Evolutionary conservation across 2,888 invertebrate species (phyloP).

Genomic region (Stomorhina lunata): DNA sequence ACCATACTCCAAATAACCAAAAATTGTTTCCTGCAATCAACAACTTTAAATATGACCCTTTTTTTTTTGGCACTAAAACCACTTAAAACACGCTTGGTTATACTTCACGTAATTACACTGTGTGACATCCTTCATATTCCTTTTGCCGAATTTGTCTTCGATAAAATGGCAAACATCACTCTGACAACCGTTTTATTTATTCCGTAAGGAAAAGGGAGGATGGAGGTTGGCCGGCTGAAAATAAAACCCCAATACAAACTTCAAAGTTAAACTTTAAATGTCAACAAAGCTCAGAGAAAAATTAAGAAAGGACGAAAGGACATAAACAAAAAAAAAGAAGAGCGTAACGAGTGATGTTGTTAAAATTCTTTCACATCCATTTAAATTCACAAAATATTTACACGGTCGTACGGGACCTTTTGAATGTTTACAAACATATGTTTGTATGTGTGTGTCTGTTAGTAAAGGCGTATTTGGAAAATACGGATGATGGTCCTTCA

Average conservation of each 20-base stretch:
- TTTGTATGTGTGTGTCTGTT: not conserved
- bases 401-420: slow-evolving; percentile 8
- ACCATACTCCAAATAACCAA: not conserved
- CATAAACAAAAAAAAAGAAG: not conserved
- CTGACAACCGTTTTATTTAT: slow-evolving; percentile 7
- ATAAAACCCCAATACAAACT: slow-evolving; percentile 3
- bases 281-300: slow-evolving; percentile 27
- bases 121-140: not conserved
- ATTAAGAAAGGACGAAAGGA: no score
- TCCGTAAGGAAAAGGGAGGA: not conserved
- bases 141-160: not conserved
- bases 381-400: slow-evolving; percentile 49
- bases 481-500: slow-evolving; percentile 11
- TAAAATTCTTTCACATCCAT: slow-evolving; percentile 43
- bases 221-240: no score
- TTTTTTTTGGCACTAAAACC: not conserved
- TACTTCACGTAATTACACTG: not conserved
- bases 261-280: slow-evolving; percentile 39
- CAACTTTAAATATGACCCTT: slow-evolving; percentile 19
- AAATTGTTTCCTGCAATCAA: slow-evolving; percentile 5
- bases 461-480: slow-evolving; percentile 15
- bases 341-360: slow-evolving; percentile 5
- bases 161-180: not conserved
- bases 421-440: not conserved
- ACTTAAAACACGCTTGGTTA: not conserved